phyloP scores from a whole-genome alignment of 2,888 invertebrate species.

The Calephelis perditalis region DNA sequence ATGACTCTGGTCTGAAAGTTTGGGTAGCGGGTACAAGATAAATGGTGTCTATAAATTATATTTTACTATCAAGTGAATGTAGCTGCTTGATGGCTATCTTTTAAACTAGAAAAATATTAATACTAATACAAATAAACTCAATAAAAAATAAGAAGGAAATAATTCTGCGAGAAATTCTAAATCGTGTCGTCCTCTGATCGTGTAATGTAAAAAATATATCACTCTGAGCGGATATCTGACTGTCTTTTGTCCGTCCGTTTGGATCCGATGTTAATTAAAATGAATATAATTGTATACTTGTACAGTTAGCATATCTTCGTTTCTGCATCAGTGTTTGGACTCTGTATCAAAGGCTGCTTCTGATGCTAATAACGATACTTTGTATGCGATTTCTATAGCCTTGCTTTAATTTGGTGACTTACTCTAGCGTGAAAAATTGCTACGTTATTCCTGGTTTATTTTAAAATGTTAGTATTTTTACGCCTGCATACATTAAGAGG shows the following conservation, averaged over 20 bases:
- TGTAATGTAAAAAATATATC: constrained; percentile 27
- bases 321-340: constrained; percentile 7
- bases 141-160: no score
- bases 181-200: constrained; percentile 37
- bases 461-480: no score
- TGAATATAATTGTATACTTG: constrained; percentile 46
- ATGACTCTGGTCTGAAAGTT: no score
- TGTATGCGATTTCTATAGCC: constrained; percentile 9
- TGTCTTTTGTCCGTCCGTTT: constrained; percentile 58
- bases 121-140: no score
- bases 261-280: constrained; percentile 63
- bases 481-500: no score
- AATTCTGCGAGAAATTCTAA: neutral
- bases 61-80: no score
- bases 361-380: constrained; percentile 2
- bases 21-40: no score
- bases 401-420: constrained; percentile 3
- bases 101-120: no score
- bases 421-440: no score
- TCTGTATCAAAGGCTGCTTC: constrained; percentile 11
- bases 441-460: no score
- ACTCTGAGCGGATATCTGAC: constrained; percentile 49
- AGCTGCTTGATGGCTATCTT: no score
- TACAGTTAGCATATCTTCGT: constrained; percentile 15
- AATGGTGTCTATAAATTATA: no score